Base-by-base conservation (phyloP, 1,140 invertebrate genomes). In the Bilobella aurantiaca region DNA sequence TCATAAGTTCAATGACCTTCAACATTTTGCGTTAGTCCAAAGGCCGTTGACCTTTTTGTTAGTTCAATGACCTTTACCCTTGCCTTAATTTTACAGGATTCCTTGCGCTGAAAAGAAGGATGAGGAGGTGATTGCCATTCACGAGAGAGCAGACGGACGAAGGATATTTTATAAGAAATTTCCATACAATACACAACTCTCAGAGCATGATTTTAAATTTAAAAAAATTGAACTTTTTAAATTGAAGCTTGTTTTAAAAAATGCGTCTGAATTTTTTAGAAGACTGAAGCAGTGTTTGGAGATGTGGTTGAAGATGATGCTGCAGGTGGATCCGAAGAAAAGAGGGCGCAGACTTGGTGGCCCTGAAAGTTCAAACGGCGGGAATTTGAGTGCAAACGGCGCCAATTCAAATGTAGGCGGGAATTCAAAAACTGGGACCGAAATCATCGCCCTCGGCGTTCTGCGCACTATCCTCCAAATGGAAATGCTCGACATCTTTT, bases 301-400 rank as follows among this genome's bases (percentile, higher is more conserved):
- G 47, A 56, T 61, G 12, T 73, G 71, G 71, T 32, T 73, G 1
- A 32, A 34, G 21, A 70, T 65, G 34, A 73, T 73, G 71, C 58
- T 73, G 5, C 66, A 73, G 46, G 57, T 73, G 1, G 71, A 73
- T 58, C 69, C 68, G 0, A 37, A 5, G 21, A n/a, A 56, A 2
- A 53, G 71, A 0, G 71, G 69, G 5, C 30, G 42, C n/a, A 64
- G 67, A 65, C 25, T 67, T 61, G 27, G 27, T 53, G 16, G 16
- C 34, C 1, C 56, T 32, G 30, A 3, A 5, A n/a, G n/a, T n/a
- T n/a, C n/a, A n/a, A n/a, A n/a, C n/a, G n/a, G n/a, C n/a, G n/a
- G n/a, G n/a, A n/a, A n/a, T n/a, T n/a, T n/a, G n/a, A n/a, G n/a
- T n/a, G n/a, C n/a, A 18, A 27, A 65, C 30, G 29, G 30, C 14